Evolutionary conservation across 2,888 invertebrate species (phyloP).

Genomic region (Acrobeloides nanus): DNA sequence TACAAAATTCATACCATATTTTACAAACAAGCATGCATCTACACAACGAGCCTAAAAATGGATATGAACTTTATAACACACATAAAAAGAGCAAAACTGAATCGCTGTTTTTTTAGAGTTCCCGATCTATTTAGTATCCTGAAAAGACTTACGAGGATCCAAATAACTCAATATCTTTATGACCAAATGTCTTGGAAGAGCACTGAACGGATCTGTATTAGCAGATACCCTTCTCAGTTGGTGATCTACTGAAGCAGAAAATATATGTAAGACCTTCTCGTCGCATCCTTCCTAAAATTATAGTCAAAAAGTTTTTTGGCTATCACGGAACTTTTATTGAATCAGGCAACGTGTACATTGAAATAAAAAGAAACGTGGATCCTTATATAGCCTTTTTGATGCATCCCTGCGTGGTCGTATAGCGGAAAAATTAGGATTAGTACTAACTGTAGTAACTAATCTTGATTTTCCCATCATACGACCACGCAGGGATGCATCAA

Average conservation of each 20-base stretch:
- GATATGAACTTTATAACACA: neutral
- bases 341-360: too few relatives aligned
- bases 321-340: too few relatives aligned
- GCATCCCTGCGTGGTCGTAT: too few relatives aligned
- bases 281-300: neutral
- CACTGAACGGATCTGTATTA: constrained; percentile 10
- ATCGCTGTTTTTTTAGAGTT: neutral
- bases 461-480: too few relatives aligned
- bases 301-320: neutral
- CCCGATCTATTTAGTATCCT: neutral
- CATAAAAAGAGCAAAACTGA: neutral
- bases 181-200: constrained; percentile 6
- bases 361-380: too few relatives aligned
- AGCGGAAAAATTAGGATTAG: too few relatives aligned
- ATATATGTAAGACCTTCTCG: neutral
- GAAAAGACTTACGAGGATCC: constrained; percentile 9
- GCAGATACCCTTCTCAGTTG: constrained; percentile 3
- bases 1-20: constrained; percentile 10
- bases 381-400: too few relatives aligned
- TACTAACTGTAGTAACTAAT: too few relatives aligned
- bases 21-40: constrained; percentile 16
- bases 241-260: constrained; percentile 2
- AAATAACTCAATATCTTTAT: constrained; percentile 9
- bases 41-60: constrained; percentile 14
- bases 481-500: too few relatives aligned